Evolutionary conservation across 2,888 invertebrate species (phyloP).

Genomic region (Amphiduros pacificus): DNA sequence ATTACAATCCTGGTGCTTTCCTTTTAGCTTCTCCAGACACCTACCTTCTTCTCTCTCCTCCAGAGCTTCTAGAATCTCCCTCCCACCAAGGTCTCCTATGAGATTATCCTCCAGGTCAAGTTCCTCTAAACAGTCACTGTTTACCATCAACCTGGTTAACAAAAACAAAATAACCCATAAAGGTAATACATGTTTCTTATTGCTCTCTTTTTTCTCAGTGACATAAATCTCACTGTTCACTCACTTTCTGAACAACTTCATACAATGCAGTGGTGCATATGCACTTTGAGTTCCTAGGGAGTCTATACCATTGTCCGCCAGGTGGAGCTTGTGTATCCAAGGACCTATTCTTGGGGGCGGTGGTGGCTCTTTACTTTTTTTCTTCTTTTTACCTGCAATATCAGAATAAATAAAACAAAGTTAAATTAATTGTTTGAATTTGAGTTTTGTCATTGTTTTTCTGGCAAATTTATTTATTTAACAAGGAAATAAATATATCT

Average conservation of each 20-base stretch:
- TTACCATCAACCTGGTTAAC: slow-evolving; percentile 44
- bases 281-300: slow-evolving; percentile 41
- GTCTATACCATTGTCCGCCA: slow-evolving; percentile 59
- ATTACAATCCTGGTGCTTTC: too few relatives aligned
- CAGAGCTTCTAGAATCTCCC: slow-evolving; percentile 50
- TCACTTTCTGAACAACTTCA: slow-evolving; percentile 51
- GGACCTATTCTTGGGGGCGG: slow-evolving; percentile 55
- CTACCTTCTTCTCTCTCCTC: slow-evolving; percentile 52
- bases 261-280: slow-evolving; percentile 51
- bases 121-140: slow-evolving; percentile 51
- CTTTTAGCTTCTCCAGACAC: too few relatives aligned
- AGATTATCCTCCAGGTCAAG: slow-evolving; percentile 56
- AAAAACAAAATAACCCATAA: neutral
- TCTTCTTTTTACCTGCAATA: slow-evolving; percentile 35
- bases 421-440: neutral
- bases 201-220: neutral
- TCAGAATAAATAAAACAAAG: neutral
- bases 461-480: too few relatives aligned
- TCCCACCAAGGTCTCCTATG: slow-evolving; percentile 56
- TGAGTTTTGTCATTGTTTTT: neutral
- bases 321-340: slow-evolving; percentile 54
- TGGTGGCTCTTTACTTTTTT: slow-evolving; percentile 49
- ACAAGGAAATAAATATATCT: neutral
- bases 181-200: too few relatives aligned
- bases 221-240: slow-evolving; percentile 8